phyloP scores from a whole-genome alignment of 2,113 vertebrate genomes.

The Nerophis ophidion region DNA sequence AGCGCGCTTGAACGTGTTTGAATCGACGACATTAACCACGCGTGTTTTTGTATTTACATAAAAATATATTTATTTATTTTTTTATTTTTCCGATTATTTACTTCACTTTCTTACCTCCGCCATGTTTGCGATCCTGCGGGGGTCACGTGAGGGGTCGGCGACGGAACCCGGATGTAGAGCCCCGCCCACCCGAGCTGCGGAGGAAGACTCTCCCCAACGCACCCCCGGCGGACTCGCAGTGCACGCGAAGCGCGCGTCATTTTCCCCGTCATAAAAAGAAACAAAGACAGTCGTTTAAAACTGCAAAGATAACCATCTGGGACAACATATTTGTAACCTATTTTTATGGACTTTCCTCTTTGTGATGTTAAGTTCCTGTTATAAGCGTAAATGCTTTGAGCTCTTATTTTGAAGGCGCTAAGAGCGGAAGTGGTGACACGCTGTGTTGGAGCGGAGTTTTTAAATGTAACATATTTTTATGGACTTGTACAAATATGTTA shows the following conservation, averaged over 20 bases:
- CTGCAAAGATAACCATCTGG: neutral
- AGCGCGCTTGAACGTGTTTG: neutral
- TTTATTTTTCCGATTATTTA: constrained; percentile 58
- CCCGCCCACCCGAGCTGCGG: constrained; percentile 49
- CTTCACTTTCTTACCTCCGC: constrained; percentile 76
- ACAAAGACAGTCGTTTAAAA: neutral
- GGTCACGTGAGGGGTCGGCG: constrained; percentile 67
- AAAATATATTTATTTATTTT: neutral
- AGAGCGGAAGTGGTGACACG: too few relatives aligned
- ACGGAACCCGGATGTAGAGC: constrained; percentile 62
- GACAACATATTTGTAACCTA: neutral
- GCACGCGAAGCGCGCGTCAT: neutral
- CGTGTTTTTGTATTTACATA: neutral
- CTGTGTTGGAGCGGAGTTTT: too few relatives aligned
- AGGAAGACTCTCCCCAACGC: neutral
- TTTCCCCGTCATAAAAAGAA: neutral
- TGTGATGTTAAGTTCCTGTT: too few relatives aligned
- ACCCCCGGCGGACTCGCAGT: neutral
- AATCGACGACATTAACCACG: neutral
- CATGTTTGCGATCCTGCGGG: constrained; percentile 70
- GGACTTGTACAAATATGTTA: too few relatives aligned
- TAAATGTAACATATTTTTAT: too few relatives aligned
- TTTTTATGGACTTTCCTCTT: neutral
- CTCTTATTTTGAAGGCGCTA: too few relatives aligned
- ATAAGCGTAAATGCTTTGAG: too few relatives aligned